Base-by-base conservation (phyloP, 2,888 invertebrate species). In the Ormyrus pomaceus region DNA sequence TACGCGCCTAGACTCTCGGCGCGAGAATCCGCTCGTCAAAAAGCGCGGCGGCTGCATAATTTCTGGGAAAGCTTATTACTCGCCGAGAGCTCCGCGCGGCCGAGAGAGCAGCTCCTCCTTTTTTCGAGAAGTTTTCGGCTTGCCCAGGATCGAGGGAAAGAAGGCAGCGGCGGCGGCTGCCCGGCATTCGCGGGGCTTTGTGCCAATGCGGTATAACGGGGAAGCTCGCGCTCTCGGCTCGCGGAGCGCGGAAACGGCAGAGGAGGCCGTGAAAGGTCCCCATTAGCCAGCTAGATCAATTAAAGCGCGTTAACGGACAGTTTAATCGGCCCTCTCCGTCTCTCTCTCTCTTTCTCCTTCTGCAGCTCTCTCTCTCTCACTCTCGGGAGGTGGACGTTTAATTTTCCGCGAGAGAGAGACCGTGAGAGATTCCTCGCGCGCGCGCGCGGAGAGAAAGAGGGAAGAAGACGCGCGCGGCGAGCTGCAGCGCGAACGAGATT, bases 241-340 rank as follows among this genome's bases (percentile, higher is more conserved):
- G 9, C 58, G 3, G 34, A 34, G 46, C 45, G 61, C 62, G 72
- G 61, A 72, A 72, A 72, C 13, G 68, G 34, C 51, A 46, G 71
- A 58, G 69, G 73, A 79, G 73, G 50, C 73, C 71, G 71, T 66
- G 75, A 75, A 70, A 80, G 79, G 71, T 75, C 66, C 71, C 70
- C 79, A 66, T 80, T 75, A 80, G 70, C 71, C 55, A 48, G 79
- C 50, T 48, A 34, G 85, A 85, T 86, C 86, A 84, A 86, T 86
- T 86, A 86, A 86, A 85, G 84, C 83, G 83, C 83, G 84, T 83
- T 85, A 85, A 86, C 83, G 84, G 83, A 83, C 82, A 83, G 82
- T 83, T 84, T 84, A 84, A 83, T 84, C 84, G 82, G 62, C 75
- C 71, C 59, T 55, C 65, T 56, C 8, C 13, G 10, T 69, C 69